These are phyloP conservation scores for Torymus tubicola DNA, from an alignment of 2,888 invertebrate species.

Conservation along the genomic window DNA sequence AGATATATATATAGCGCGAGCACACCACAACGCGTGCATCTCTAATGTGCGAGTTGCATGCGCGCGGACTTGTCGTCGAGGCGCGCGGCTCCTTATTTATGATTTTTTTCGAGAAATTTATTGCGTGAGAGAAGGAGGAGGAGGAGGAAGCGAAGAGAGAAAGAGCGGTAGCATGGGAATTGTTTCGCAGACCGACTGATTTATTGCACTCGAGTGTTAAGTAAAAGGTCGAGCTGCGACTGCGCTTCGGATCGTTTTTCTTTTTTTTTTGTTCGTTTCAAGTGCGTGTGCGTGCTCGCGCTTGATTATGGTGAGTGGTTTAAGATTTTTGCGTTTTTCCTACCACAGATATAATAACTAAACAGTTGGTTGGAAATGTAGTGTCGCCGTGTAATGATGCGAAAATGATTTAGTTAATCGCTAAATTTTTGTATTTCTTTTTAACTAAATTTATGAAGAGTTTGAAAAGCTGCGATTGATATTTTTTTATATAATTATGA, in stretches of 20 bases:
- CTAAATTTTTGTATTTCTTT: no score
- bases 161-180: neutral
- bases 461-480: no score
- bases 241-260: neutral
- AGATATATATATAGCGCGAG: neutral
- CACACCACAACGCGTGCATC: constrained; percentile 57
- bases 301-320: no score
- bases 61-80: constrained; percentile 13
- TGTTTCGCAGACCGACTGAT: constrained; percentile 26
- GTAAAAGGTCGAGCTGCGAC: neutral
- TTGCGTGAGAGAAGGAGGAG: neutral
- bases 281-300: no score
- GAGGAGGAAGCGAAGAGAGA: neutral
- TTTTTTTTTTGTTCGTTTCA: no score
- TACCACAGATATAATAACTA: no score
- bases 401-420: no score
- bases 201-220: constrained; percentile 25
- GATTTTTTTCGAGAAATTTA: constrained; percentile 43
- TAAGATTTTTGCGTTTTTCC: no score
- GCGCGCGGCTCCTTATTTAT: constrained; percentile 32
- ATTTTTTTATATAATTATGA: no score
- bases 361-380: no score
- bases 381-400: no score
- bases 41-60: constrained; percentile 63
- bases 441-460: no score